Evolutionary conservation across 2,888 invertebrate genomes (phyloP).

Genomic region (Leptarthrus brevirostris): DNA sequence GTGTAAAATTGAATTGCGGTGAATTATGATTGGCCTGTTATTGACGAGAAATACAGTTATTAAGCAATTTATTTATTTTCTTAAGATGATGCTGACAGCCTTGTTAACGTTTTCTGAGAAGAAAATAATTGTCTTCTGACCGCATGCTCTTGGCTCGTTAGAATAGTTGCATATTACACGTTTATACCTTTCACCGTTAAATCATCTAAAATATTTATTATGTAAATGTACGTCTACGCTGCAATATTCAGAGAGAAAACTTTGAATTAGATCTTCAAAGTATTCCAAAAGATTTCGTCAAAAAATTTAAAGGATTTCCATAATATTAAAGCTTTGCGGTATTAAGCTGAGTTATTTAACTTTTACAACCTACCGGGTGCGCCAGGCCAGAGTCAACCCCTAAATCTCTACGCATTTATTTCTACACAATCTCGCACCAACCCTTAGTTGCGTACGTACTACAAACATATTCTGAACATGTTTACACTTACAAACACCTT

Average conservation of each 20-base stretch:
- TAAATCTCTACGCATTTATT: neutral
- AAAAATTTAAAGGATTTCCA: conserved; percentile 36
- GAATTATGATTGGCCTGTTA: conserved; percentile 22
- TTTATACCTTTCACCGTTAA: too few species aligned
- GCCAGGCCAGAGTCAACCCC: neutral
- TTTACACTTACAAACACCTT: neutral
- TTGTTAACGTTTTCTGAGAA: neutral
- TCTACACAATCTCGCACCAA: neutral
- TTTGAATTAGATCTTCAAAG: too few species aligned
- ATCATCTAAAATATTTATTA: too few species aligned
- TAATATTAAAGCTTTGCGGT: conserved; percentile 14
- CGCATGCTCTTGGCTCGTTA: too few species aligned
- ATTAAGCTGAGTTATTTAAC: neutral
- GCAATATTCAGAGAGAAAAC: too few species aligned
- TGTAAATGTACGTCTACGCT: too few species aligned
- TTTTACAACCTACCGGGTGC: neutral
- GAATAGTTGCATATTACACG: too few species aligned
- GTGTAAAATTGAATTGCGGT: conserved; percentile 26
- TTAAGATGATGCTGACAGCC: neutral
- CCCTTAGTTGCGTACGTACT: neutral
- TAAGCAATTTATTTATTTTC: neutral
- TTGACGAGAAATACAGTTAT: conserved; percentile 2
- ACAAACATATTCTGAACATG: neutral
- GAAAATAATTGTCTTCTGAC: too few species aligned
- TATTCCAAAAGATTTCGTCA: too few species aligned